Percentiles rank a stretch among this genome's conserved stretches.
These are phyloP conservation scores for Platycheirus albimanus DNA, from an alignment of 2,888 invertebrate genomes.

Conservation along the genomic window DNA sequence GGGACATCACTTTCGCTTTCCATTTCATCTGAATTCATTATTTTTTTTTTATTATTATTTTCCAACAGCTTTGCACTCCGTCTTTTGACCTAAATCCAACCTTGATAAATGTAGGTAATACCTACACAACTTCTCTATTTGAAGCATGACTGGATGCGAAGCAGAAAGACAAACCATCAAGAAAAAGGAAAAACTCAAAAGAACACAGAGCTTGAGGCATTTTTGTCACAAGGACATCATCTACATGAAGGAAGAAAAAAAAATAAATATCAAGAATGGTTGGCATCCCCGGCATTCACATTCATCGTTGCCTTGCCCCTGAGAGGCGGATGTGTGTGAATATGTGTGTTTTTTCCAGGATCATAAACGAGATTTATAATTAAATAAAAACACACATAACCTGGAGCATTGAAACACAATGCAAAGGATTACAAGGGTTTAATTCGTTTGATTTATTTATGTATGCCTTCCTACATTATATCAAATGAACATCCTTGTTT, in stretches of 20 bases:
- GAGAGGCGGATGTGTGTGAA: constrained; percentile 1
- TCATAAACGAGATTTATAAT: constrained; percentile 54
- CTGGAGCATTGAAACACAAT: constrained; percentile 19
- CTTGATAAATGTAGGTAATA: constrained; percentile 26
- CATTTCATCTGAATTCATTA: constrained; percentile 65
- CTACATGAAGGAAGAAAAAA: neutral
- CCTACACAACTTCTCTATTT: constrained; percentile 3
- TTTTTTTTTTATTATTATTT: constrained; percentile 27
- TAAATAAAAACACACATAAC: constrained; percentile 36
- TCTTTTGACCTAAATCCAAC: constrained; percentile 53
- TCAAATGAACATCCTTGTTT: constrained; percentile 53
- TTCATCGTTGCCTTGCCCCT: neutral
- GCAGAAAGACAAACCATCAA: constrained; percentile 21
- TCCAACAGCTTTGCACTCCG: constrained; percentile 23
- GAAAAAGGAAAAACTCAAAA: constrained; percentile 7
- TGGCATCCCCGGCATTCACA: constrained; percentile 20
- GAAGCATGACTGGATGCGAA: constrained; percentile 21
- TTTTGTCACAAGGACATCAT: constrained; percentile 41
- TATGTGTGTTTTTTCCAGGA: constrained; percentile 6
- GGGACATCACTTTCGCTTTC: constrained; percentile 57
- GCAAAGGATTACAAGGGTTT: constrained; percentile 54
- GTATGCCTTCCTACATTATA: neutral
- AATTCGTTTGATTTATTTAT: constrained; percentile 39
- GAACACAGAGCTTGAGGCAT: constrained; percentile 20
- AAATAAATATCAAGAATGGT: neutral